Evolutionary conservation across 2,113 vertebrate genomes (phyloP), one percentile per base, ranked within the genome.

Genomic region (Electrona antarctica): DNA sequence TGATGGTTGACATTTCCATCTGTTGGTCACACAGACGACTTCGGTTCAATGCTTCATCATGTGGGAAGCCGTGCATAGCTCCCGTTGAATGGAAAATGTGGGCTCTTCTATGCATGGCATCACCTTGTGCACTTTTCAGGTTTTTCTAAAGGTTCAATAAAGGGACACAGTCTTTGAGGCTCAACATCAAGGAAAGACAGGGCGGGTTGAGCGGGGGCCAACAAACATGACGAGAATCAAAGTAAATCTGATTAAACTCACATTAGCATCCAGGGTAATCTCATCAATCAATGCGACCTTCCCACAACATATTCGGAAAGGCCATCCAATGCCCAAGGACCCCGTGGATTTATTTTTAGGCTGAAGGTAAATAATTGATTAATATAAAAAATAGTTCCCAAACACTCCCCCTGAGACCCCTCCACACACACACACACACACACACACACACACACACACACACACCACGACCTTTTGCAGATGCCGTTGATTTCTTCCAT

Each of bases 221-320:
- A 29, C n/a, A 10, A 8, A 13, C 0, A 6, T 4, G 7, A 48
- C 46, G 21, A 56, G 6, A 81, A 78, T 82, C 67, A 47, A 71
- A 78, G 28, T 29, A 81, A 86, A 88, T 81, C 52, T 56, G 67
- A 86, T 79, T 71, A 74, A 74, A 78, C 55, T 61, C 60, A 71
- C 59, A 82, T 87, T 87, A 83, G 61, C 76, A 85, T 87, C 62
- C 57, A 49, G 59, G 69, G 47, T 66, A 75, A 74, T 73, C 55
- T 78, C 82, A 86, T 91, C 69, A 69, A 71, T 88, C 82, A 83
- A 52, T 71, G 79, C 29, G 0, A 14, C 5, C 41, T 28, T 66
- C 64, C 60, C 21, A 46, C 60, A 65, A 51, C 41, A n/a, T 49
- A 59, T 29, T 73, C 48, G 57, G 65, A 72, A 84, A 88, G 84